phyloP scores from a whole-genome alignment of 2,797 vertebrate genomes.

The Oreonectes daqikongensis region DNA sequence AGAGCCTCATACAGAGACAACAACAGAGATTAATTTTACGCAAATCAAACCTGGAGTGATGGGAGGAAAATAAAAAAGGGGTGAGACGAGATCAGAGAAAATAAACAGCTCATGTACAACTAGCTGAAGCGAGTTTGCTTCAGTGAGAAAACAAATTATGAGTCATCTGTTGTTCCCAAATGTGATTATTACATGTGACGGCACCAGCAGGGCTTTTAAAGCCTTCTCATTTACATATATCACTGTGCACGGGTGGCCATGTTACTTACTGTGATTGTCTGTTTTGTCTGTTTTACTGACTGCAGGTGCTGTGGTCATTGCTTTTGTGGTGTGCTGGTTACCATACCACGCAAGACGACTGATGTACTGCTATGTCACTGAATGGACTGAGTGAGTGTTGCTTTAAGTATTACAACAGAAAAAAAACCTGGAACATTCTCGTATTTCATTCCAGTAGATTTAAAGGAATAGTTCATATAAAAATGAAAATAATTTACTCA shows the following conservation, averaged over 20 bases:
- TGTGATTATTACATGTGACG: background rate
- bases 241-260: background rate
- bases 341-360: constrained; percentile 92
- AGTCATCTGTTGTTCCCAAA: background rate
- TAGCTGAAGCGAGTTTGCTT: background rate
- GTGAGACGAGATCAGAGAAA: background rate
- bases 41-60: background rate
- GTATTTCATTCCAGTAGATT: background rate
- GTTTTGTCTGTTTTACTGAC: constrained; percentile 2
- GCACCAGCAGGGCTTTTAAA: background rate
- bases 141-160: constrained; percentile 6
- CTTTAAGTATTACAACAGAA: background rate
- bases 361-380: constrained; percentile 92
- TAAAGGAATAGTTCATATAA: too few species aligned
- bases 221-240: background rate
- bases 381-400: constrained; percentile 90
- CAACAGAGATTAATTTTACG: constrained; percentile 24
- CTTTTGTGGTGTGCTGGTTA: constrained; percentile 96
- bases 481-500: too few species aligned
- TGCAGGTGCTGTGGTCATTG: constrained; percentile 90
- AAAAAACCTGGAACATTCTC: background rate
- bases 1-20: constrained; percentile 15
- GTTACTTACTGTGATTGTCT: background rate
- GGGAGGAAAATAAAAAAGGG: background rate
- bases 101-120: background rate